These are phyloP conservation scores for Microtus ochrogaster DNA, from an alignment of 2,113 vertebrate species.

Conservation along the genomic window DNA sequence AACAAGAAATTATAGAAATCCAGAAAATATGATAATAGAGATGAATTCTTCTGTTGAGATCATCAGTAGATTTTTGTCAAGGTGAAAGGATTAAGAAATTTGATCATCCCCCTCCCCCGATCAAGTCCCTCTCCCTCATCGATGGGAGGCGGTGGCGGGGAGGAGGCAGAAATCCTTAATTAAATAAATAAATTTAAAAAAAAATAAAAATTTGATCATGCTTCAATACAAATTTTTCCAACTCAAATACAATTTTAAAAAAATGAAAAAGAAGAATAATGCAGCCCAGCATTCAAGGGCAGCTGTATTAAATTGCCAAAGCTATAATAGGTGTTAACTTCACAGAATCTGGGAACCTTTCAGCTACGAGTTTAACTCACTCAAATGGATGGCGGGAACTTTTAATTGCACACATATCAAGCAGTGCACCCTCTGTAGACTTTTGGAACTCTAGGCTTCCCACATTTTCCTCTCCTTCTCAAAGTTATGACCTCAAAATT, in stretches of 20 bases:
- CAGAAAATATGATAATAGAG: background rate
- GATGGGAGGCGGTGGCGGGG: no score
- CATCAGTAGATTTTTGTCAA: background rate
- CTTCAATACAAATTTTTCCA: background rate
- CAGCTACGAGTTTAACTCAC: background rate
- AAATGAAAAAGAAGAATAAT: background rate
- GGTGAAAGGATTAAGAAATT: background rate
- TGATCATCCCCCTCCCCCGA: no score
- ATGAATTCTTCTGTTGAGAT: background rate
- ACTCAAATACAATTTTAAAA: background rate
- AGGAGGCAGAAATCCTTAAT: no score
- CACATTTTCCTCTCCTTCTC: background rate
- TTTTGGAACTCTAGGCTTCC: background rate
- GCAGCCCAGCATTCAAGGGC: accelerated
- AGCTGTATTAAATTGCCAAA: background rate
- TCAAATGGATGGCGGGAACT: background rate
- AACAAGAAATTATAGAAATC: background rate
- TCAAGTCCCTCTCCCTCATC: no score
- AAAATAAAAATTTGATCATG: background rate
- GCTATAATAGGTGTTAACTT: background rate
- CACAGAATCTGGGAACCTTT: background rate
- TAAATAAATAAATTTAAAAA: no score
- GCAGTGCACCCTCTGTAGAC: background rate
- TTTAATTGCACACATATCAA: background rate
- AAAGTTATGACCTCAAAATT: background rate